Base-by-base conservation (phyloP, 2,888 invertebrate genomes). In the Monochamus alternatus region DNA sequence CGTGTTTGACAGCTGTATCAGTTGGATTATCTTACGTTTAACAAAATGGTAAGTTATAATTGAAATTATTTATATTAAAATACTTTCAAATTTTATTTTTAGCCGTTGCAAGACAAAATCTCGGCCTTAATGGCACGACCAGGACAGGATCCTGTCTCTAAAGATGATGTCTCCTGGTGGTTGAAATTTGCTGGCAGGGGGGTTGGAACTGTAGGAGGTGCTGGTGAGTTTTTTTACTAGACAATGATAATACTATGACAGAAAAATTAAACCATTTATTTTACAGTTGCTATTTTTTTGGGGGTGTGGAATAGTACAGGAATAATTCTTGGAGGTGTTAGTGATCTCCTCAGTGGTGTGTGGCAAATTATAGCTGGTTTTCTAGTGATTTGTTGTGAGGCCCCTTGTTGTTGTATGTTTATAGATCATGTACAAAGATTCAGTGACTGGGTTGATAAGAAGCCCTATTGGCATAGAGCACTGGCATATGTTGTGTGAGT, bases 391-490 rank as follows among this genome's bases (percentile, higher is more conserved):
- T 93, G 95, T 62, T 92, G 98, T 85, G 99, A 99, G 90, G 98
- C 98, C 58, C 99, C 99, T 0, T 98, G 97, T 89, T 98, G 98
- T 90, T 99, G 98, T 90, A 93, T 97, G 90, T 99, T 98, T 90
- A 93, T 99, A 81, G 98, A 98, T 87, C 96, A 96, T 90, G 97
- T 98, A 74, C 96, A 97, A 90, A 92, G 93, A 78, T 90, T 98
- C 72, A 95, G 96, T 75, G 94, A 94, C 85, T 94, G 93, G 90
- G 93, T 96, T 71, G 97, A 98, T 85, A 90, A 91, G 72, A 92
- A 96, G 81, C 97, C 98, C 0, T 93, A 96, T 87, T 98, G 96
- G 95, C 95, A 97, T 87, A 95, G 97, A 89, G 97, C 97, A 10
- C 93, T 92, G 4, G 90, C 93, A 68, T 98, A 98, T 90, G 92